A percentile compares a stretch with the other conserved stretches of the same genome.
Conservation (phyloP, 2,888 invertebrate species). For the Pantelozetes paolii region DNA sequence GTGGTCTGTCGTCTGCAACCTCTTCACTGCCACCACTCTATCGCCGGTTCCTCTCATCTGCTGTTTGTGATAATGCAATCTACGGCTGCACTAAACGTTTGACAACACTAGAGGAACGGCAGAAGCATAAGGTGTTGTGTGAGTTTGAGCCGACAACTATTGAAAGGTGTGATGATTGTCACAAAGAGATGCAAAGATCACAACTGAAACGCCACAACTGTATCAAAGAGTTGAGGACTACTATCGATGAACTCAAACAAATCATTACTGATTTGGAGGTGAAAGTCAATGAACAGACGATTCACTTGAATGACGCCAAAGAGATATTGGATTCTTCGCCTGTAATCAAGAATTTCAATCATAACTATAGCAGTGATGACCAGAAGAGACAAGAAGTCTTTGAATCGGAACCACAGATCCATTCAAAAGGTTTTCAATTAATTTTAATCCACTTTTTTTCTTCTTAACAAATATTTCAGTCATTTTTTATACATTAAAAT, state of each 20-base stretch:
- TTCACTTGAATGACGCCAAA: slow-evolving; percentile 15
- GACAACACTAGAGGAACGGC: neutral
- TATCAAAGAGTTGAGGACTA: slow-evolving; percentile 14
- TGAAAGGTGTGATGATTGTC: slow-evolving; percentile 2
- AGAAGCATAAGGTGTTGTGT: neutral
- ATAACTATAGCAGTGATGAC: neutral
- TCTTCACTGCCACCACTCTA: neutral
- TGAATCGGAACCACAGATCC: neutral
- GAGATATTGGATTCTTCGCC: neutral
- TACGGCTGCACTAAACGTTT: neutral
- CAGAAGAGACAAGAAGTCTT: neutral
- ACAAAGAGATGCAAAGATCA: neutral
- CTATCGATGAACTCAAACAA: neutral
- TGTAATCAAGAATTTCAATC: neutral
- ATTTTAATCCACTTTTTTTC: no score
- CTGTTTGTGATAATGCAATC: slow-evolving; percentile 6
- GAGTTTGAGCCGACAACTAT: neutral
- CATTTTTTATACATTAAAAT: neutral
- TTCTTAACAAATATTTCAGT: no score
- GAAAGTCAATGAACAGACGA: slow-evolving; percentile 15
- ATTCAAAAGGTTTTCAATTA: neutral
- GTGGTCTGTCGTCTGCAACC: neutral
- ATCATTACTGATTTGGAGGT: neutral
- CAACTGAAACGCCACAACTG: slow-evolving; percentile 2
- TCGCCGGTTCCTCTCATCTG: neutral